Conservation (phyloP, 2,797 vertebrate genomes). For the Corythornis leucogaster region DNA sequence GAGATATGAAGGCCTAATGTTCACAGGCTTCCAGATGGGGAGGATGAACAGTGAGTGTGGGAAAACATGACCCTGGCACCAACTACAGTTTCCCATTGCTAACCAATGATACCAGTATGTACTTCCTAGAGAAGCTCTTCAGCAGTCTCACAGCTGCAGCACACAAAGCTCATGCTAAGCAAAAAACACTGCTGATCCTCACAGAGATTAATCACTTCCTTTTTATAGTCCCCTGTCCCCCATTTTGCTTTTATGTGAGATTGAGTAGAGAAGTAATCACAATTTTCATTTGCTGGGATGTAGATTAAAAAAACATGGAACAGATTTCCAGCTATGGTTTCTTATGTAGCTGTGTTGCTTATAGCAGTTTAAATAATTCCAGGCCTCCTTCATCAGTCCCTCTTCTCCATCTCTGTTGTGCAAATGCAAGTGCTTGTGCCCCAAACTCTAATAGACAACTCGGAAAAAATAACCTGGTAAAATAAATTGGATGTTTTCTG, state of each 20-base stretch:
- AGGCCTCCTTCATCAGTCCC: background rate
- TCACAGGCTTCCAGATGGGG: background rate
- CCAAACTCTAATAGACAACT: background rate
- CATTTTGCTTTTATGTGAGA: background rate
- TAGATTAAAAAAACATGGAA: background rate
- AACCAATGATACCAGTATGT: background rate
- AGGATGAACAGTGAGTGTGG: background rate
- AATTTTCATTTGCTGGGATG: background rate
- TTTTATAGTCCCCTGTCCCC: background rate
- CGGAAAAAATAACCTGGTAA: background rate
- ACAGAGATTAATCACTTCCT: background rate
- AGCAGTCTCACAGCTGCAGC: background rate
- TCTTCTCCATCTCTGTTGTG: background rate
- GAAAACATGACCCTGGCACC: background rate
- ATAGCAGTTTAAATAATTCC: background rate
- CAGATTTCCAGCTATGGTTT: background rate
- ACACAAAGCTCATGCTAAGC: background rate
- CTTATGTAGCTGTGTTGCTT: background rate
- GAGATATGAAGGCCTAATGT: background rate
- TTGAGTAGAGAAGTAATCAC: background rate
- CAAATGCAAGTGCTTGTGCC: background rate
- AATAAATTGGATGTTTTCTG: background rate
- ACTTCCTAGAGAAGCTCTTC: background rate
- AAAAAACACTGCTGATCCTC: background rate
- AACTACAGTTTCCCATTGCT: background rate